Percentiles rank a stretch among this genome's conserved stretches.
These are phyloP conservation scores for Acipenser oxyrinchus DNA, from an alignment of 2,797 vertebrate species.

Conservation along the genomic window DNA sequence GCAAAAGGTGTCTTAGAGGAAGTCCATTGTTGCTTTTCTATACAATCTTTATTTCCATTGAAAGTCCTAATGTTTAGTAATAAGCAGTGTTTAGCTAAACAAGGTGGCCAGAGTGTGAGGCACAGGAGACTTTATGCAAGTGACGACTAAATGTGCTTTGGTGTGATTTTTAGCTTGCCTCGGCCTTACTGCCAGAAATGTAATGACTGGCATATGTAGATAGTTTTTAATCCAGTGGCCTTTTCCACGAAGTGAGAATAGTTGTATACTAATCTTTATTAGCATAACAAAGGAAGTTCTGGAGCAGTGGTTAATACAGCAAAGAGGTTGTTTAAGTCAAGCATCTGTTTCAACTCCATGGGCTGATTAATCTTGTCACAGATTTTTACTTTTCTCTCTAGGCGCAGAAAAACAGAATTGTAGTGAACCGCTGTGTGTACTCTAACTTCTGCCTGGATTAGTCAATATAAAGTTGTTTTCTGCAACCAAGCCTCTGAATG, in stretches of 20 bases:
- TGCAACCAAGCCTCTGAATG: constrained; percentile 55
- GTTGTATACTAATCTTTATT: constrained; percentile 60
- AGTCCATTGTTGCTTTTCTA: no score
- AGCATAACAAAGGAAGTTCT: constrained; percentile 63
- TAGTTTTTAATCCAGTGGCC: constrained; percentile 45
- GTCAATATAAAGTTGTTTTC: constrained; percentile 66
- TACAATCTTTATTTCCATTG: no score
- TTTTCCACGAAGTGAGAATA: constrained; percentile 50
- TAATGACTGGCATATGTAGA: constrained; percentile 3
- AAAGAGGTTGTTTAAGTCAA: constrained; percentile 61
- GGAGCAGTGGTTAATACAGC: constrained; percentile 53
- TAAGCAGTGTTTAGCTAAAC: no score
- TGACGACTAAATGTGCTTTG: neutral
- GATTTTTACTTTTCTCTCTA: constrained; percentile 21
- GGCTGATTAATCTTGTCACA: constrained; percentile 53
- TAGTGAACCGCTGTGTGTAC: constrained; percentile 37
- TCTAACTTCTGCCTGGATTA: constrained; percentile 66
- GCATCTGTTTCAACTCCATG: constrained; percentile 54
- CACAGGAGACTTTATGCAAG: neutral
- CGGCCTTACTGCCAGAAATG: neutral
- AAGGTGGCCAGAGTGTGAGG: no score
- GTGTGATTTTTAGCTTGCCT: neutral
- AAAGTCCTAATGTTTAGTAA: no score
- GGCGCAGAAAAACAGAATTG: constrained; percentile 33
- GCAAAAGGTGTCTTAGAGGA: no score